phyloP scores from a whole-genome alignment of 2,797 vertebrate species.

The Acanthiza pusilla region DNA sequence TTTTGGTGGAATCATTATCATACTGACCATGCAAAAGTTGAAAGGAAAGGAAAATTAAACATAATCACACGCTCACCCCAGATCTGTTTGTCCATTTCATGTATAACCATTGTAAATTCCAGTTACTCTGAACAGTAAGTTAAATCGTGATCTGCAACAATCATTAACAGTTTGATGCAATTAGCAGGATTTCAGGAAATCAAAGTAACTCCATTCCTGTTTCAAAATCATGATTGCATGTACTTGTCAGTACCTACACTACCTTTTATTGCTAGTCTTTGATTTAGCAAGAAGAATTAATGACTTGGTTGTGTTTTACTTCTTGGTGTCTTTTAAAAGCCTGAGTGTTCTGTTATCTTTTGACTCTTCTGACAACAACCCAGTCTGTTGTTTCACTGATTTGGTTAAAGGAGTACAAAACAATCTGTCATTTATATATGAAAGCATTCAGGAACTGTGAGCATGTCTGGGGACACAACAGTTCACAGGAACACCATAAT shows the following conservation, averaged over 20 bases:
- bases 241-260: background rate
- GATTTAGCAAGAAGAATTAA: background rate
- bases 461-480: background rate
- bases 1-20: background rate
- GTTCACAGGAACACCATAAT: background rate
- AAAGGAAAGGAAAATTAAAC: background rate
- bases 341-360: background rate
- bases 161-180: background rate
- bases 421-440: background rate
- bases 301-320: background rate
- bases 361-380: background rate
- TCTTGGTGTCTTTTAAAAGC: background rate
- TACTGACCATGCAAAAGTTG: background rate
- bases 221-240: background rate
- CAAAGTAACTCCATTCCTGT: background rate
- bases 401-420: background rate
- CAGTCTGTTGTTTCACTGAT: background rate
- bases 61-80: background rate
- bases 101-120: background rate
- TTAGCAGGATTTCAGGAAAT: background rate
- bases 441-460: background rate
- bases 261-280: background rate
- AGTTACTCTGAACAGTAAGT: background rate
- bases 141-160: background rate
- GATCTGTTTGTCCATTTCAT: background rate